These are phyloP conservation scores for Glaucopsyche alexis DNA, from an alignment of 2,888 invertebrate species.

Conservation along the genomic window DNA sequence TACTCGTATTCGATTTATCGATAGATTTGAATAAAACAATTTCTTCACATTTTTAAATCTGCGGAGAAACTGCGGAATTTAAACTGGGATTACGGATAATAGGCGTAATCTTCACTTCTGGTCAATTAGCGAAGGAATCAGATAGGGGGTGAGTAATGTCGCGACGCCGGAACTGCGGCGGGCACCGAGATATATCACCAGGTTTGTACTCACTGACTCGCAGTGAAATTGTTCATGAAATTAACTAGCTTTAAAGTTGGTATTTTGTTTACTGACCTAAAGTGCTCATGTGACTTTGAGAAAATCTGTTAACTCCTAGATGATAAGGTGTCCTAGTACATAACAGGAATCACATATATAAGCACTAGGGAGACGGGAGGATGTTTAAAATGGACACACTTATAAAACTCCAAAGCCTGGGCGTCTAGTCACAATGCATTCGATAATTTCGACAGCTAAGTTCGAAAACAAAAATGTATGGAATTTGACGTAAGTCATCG, in stretches of 20 bases:
- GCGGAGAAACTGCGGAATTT: neutral
- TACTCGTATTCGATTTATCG: neutral
- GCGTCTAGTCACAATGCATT: no score
- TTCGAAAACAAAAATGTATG: no score
- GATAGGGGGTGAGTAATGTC: conserved; percentile 72
- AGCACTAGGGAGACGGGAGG: no score
- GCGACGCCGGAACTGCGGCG: conserved; percentile 39
- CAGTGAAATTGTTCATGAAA: conserved; percentile 31
- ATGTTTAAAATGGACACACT: no score
- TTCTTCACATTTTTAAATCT: neutral
- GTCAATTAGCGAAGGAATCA: conserved; percentile 76
- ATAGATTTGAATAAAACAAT: neutral
- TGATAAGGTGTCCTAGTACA: no score
- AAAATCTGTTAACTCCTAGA: neutral
- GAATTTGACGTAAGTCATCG: no score
- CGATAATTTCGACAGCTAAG: no score
- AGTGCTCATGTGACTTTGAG: neutral
- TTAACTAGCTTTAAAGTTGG: neutral
- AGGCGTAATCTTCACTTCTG: conserved; percentile 74
- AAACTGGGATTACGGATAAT: conserved; percentile 67
- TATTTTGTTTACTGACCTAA: neutral
- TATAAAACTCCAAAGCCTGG: no score
- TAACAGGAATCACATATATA: no score
- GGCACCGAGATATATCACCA: conserved; percentile 40
- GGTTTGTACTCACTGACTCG: conserved; percentile 38